A percentile compares a stretch with the other conserved stretches of the same genome.
Conservation (phyloP, 2,113 vertebrate genomes). For the Cephalophus harveyi region DNA sequence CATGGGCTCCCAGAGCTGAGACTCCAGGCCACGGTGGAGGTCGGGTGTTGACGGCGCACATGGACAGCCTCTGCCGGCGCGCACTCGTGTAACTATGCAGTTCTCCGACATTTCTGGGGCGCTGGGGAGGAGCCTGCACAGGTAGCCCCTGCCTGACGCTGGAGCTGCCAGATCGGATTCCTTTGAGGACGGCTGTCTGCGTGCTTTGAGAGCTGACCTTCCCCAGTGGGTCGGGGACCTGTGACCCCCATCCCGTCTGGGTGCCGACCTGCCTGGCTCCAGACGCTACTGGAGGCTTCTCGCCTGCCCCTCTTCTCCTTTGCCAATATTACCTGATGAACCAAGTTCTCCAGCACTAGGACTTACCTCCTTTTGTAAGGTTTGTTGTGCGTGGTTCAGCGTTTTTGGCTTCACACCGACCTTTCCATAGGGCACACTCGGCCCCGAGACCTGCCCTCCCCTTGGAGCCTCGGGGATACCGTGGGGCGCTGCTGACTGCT, state of each 20-base stretch:
- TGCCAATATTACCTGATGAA: slow-evolving; percentile 42
- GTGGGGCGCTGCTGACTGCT: slow-evolving; percentile 61
- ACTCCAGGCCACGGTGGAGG: not conserved
- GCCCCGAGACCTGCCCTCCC: not conserved
- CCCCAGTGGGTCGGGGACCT: not conserved
- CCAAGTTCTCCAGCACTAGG: slow-evolving; percentile 44
- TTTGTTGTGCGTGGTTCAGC: slow-evolving; percentile 11
- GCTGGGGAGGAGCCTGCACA: not conserved
- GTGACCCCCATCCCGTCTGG: not conserved
- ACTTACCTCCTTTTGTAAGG: slow-evolving; percentile 35
- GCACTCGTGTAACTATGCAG: slow-evolving; percentile 79
- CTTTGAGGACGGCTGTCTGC: not conserved
- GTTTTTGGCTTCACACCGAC: slow-evolving; percentile 1
- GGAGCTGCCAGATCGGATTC: not conserved
- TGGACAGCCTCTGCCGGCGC: slow-evolving; percentile 13
- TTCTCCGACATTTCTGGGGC: slow-evolving; percentile 30
- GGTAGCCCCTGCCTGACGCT: not conserved
- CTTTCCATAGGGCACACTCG: not conserved
- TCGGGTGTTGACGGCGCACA: slow-evolving; percentile 42
- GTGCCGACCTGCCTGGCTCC: not conserved
- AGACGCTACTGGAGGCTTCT: slow-evolving; percentile 41
- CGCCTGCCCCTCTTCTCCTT: slow-evolving; percentile 31
- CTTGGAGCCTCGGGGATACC: slow-evolving; percentile 45
- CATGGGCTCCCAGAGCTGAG: not conserved
- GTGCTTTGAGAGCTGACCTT: not conserved